phyloP scores from a whole-genome alignment of 2,888 invertebrate genomes.

The Dynastes hyllus region DNA sequence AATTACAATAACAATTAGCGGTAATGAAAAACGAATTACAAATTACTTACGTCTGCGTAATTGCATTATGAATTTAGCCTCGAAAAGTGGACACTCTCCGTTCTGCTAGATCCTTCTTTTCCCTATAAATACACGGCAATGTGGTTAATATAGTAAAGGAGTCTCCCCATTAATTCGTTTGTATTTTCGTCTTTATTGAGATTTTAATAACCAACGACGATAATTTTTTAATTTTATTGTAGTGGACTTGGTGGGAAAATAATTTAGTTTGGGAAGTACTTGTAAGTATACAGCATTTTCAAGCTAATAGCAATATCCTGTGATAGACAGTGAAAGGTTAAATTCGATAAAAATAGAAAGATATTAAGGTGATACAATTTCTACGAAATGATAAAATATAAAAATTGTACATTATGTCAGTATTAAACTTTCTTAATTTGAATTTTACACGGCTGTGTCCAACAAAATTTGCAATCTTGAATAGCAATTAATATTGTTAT shows the following conservation, averaged over 20 bases:
- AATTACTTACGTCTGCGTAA: conserved; percentile 62
- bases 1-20: conserved; percentile 67
- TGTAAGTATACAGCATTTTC: no score
- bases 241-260: conserved; percentile 4
- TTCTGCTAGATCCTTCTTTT: not conserved
- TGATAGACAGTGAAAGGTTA: no score
- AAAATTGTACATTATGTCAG: no score
- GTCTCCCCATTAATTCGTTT: not conserved
- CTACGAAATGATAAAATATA: no score
- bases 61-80: conserved; percentile 60
- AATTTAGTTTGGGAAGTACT: not conserved
- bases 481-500: no score
- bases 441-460: no score
- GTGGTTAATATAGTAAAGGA: not conserved
- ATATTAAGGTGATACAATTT: no score
- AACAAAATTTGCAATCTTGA: no score
- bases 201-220: not conserved
- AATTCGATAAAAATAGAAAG: no score
- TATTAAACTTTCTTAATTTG: no score
- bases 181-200: conserved; percentile 12
- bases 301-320: no score
- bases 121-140: not conserved
- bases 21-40: conserved; percentile 67
- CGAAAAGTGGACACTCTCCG: conserved; percentile 50
- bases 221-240: not conserved